Base-by-base conservation (phyloP, 2,113 vertebrate genomes). In the Syngnathus floridae region DNA sequence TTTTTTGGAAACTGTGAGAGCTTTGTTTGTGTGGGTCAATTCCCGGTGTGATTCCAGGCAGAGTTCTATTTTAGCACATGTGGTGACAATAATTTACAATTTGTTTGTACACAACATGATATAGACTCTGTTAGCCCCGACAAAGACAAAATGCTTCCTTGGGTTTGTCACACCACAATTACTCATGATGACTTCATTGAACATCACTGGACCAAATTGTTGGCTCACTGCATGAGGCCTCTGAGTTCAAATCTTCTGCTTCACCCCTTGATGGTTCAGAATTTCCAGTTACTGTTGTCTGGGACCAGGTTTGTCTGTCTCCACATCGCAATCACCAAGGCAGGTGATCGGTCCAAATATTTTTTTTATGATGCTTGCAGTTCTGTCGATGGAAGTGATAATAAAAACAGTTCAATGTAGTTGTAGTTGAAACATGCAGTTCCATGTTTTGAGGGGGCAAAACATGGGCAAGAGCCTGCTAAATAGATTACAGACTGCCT, bases 11-110 rank as follows among this genome's bases (percentile, higher is more conserved):
- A 41, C 11, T 8, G 4, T 43, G 41, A 13, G 16, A 45, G 55
- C 46, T 70, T 65, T 70, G 37, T 74, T 65, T 65, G 38, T 59
- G 43, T 69, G 40, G 69, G 45, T 71, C 59, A 63, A n/a, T 21
- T 69, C 51, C 6, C 62, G 51, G 31, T 36, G 19, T 49, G 10
- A 63, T 57, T 62, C 51, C 58, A 67, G 61, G 21, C 41, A 67
- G 21, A 66, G 59, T 62, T 75, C 37, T 46, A 52, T 45, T 54
- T 54, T 14, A 58, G 31, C 43, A 71, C 71, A 35, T 11, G 36
- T 21, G 48, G 21, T 54, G 8, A 64, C 55, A 70, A 36, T 48
- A 48, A 7, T 19, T 19, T 54, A 56, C 38, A 40, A 55, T 12
- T 57, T 48, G 1, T 64, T 59, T 69, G 49, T 59, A 54, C 54